A percentile compares a stretch with the other conserved stretches of the same genome.
Conservation (phyloP, 2,797 vertebrate genomes). For the Xerus rutilus region DNA sequence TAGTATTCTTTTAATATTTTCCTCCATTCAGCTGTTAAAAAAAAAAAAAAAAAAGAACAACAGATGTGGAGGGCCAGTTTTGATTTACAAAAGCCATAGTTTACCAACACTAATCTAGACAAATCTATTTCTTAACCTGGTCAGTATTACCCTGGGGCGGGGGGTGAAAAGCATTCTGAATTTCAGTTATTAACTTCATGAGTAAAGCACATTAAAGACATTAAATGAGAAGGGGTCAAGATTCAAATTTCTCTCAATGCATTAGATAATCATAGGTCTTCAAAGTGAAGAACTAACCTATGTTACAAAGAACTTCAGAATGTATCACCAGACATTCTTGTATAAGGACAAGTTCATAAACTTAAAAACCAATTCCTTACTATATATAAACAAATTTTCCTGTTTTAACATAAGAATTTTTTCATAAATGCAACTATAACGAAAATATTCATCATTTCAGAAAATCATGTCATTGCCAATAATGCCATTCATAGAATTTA, state of each 20-base stretch:
- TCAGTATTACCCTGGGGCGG: background rate
- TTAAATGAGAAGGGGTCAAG: background rate
- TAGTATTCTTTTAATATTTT: background rate
- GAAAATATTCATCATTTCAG: conserved; percentile 38
- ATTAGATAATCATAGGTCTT: conserved; percentile 18
- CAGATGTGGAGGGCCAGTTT: background rate
- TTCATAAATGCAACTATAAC: background rate
- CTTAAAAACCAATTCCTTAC: background rate
- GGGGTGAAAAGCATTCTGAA: background rate
- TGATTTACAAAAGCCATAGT: background rate
- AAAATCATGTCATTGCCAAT: background rate
- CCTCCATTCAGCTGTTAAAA: background rate
- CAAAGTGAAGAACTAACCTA: background rate
- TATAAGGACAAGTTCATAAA: background rate
- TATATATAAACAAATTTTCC: background rate
- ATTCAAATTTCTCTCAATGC: background rate
- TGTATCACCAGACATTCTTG: background rate
- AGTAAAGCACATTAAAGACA: background rate
- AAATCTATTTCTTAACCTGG: background rate
- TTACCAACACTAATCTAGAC: background rate
- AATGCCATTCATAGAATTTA: background rate
- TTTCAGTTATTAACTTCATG: background rate
- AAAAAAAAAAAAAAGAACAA: background rate
- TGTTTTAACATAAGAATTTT: conserved; percentile 32
- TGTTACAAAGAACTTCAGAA: background rate